These are phyloP conservation scores for Whitmania pigra DNA, from an alignment of 1,140 invertebrate genomes.

Conservation along the genomic window DNA sequence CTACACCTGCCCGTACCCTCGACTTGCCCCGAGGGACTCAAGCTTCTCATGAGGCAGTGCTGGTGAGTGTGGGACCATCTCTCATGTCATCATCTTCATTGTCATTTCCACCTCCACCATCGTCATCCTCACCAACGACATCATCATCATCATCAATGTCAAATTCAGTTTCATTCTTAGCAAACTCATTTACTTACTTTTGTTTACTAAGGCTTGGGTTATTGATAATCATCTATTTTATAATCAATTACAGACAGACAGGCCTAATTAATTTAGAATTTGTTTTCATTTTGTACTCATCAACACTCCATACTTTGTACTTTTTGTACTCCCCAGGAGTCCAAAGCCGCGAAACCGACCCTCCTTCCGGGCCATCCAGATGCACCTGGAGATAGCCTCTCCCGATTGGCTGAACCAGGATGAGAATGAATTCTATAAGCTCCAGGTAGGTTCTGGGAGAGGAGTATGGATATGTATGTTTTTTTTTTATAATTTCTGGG, in stretches of 20 bases:
- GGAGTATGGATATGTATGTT: too few relatives aligned
- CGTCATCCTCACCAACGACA: background rate
- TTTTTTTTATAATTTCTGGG: too few relatives aligned
- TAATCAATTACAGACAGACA: too few relatives aligned
- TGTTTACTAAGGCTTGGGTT: background rate
- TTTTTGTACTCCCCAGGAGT: conserved; percentile 45
- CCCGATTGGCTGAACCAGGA: conserved; percentile 44
- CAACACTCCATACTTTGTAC: too few relatives aligned
- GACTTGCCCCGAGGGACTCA: conserved; percentile 65
- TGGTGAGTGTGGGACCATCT: conserved; percentile 46
- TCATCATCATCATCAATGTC: conserved; percentile 1
- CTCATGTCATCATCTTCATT: background rate
- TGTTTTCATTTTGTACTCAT: too few relatives aligned
- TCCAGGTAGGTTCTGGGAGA: conserved; percentile 33
- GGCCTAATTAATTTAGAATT: too few relatives aligned
- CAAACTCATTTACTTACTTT: background rate
- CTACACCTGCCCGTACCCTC: conserved; percentile 75
- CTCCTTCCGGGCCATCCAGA: conserved; percentile 73
- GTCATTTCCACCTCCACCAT: background rate
- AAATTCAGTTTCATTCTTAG: background rate
- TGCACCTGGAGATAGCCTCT: conserved; percentile 42
- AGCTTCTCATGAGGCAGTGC: conserved; percentile 75
- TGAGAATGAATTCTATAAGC: conserved; percentile 51
- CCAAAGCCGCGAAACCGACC: conserved; percentile 79
- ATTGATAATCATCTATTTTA: background rate